These are phyloP conservation scores for Oithona nana DNA, from an alignment of 2,888 invertebrate species.

Conservation along the genomic window DNA sequence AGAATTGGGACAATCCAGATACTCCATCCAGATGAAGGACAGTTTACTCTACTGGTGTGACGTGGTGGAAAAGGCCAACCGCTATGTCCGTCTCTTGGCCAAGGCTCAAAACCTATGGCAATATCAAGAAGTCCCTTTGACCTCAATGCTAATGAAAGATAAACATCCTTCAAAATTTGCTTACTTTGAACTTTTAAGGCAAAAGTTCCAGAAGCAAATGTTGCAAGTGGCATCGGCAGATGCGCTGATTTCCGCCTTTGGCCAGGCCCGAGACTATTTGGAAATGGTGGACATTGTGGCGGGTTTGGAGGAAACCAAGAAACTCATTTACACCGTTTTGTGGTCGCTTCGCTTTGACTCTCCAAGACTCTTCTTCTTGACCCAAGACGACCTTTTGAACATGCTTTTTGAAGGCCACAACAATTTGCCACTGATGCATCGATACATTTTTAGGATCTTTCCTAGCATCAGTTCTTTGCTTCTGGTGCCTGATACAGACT, in stretches of 20 bases:
- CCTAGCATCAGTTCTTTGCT: not conserved
- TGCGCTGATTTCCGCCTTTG: not conserved
- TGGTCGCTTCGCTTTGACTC: not conserved
- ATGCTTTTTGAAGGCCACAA: not conserved
- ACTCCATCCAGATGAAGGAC: constrained; percentile 1
- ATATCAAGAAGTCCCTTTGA: not conserved
- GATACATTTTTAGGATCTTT: not conserved
- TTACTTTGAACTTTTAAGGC: not conserved
- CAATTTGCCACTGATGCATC: not conserved
- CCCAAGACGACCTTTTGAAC: not conserved
- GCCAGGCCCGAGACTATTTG: not conserved
- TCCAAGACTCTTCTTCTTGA: constrained; percentile 11
- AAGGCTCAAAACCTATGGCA: not conserved
- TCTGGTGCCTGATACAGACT: not conserved
- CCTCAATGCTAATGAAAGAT: constrained; percentile 5
- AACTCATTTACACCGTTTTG: not conserved
- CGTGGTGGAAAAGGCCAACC: not conserved
- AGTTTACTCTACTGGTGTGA: not conserved
- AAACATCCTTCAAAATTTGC: not conserved
- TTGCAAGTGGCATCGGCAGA: not conserved
- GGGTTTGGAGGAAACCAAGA: not conserved
- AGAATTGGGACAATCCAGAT: constrained; percentile 7
- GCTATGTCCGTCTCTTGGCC: not conserved
- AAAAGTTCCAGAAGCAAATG: not conserved
- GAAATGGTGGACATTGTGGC: not conserved